Evolutionary conservation across 2,888 invertebrate species (phyloP), one percentile per base, ranked within the genome.

Genomic region (Copidosoma aretas): DNA sequence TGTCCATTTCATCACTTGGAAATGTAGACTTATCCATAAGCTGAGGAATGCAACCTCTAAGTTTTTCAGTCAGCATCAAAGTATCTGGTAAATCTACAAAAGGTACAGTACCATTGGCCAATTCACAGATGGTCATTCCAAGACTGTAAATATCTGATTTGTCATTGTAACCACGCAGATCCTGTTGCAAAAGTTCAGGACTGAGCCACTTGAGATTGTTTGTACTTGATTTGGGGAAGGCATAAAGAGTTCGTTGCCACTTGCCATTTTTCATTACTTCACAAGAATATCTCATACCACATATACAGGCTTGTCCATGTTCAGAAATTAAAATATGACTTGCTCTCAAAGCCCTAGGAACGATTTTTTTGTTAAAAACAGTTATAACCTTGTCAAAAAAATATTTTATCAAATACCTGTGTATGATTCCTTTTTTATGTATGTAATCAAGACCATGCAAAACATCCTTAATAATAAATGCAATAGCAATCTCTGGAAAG

Each of bases 111-210:
- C 97, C 96, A 84, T 97, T 97, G 53, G 92, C 94, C 68, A 95
- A 84, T 84, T 95, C 95, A 82, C 95, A 96, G 58, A 91, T 88
- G 5, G 93, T 88, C 73, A 97, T 93, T 24, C 97, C 97, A 53
- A 96, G 79, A 70, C 96, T 96, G 82, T 97, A 97, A 17, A 96
- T 90, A 84, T 97, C 97, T 0, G 95, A 93, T 76, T 93, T 93
- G 79, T 91, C 91, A 78, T 93, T 92, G 82, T 96, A 97, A 3
- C 97, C 97, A 78, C 88, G 87, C 49, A 95, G 84, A 84, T 94
- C 94, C 90, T 97, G 97, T 84, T 93, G 92, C 52, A 97, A 84
- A 14, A 97, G 85, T 83, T 97, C 97, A 0, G 97, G 97, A 78
- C 96, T 95, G 17, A 95, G 87, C 95, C 96, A 97, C 84, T 94